Evolutionary conservation across 1,140 invertebrate genomes (phyloP), one percentile per base, ranked within the genome.

Genomic region (Drosophila serrata): DNA sequence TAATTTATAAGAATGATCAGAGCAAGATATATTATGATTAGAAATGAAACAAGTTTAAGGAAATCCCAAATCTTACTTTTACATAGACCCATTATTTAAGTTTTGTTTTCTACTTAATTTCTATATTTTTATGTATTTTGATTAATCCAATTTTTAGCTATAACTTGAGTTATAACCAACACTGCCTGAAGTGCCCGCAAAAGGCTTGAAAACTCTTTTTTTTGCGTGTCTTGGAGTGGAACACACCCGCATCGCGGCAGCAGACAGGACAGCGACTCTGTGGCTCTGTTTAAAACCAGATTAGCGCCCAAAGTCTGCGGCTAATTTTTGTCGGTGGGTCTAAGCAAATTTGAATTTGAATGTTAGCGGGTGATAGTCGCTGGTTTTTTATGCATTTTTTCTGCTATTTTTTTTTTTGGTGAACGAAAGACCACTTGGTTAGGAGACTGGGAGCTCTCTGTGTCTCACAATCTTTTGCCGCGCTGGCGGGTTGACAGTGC

Each of bases 281-380:
- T 43, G 53, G 19, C 31, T 68, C 63, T 76, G 84, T 79, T 90
- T 90, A 90, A 90, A 90, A 90, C 85, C 85, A 90, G 85, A 90
- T 90, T 90, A 90, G 86, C 84, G 84, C 81, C 82, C 74, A 90
- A 90, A 90, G 86, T 90, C 86, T 84, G 80, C 78, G 85, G 81
- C 85, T 90, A 90, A 90, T 90, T 90, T 88, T 90, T 79, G 81
- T 80, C 49, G 64, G 64, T 86, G 70, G 65, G 68, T 65, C 82
- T 81, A 43, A 90, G 86, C 85, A 90, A 90, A 90, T 90, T 90
- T 90, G 85, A 90, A 90, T 90, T 90, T 90, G 81, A 90, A 90
- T 90, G 88, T 90, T 90, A 81, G 84, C 84, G 84, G 84, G 80
- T 90, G 84, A 88, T 88, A 88, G 84, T 88, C 73, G 80, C 82